Conservation (phyloP, 2,888 invertebrate genomes). For the Hipparchia semele region DNA sequence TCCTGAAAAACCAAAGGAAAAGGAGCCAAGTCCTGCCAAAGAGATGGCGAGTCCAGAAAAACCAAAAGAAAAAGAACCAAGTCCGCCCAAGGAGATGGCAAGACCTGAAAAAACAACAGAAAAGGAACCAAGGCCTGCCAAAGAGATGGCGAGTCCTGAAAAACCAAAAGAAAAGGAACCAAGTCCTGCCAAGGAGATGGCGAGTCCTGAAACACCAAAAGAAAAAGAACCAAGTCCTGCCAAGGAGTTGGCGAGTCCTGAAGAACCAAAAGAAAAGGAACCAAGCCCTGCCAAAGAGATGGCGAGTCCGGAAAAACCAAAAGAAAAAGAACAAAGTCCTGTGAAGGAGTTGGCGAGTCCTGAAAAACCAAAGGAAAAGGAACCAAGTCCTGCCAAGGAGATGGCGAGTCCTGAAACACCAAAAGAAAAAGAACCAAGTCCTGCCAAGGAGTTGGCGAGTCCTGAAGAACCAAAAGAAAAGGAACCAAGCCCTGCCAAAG, state of each 20-base stretch:
- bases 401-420: no score
- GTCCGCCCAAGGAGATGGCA: background rate
- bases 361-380: background rate
- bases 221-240: no score
- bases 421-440: constrained; percentile 20
- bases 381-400: background rate
- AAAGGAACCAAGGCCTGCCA: constrained; percentile 5
- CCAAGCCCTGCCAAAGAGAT: no score
- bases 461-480: no score
- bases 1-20: constrained; percentile 19
- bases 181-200: no score
- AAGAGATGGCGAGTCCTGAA: no score
- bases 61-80: background rate
- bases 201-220: no score
- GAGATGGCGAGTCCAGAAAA: constrained; percentile 20
- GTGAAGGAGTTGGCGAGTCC: constrained; percentile 23
- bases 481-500: no score
- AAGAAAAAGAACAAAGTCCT: constrained; percentile 34
- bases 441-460: background rate
- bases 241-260: no score
- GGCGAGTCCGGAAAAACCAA: background rate
- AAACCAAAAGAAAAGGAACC: no score
- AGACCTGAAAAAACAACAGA: background rate
- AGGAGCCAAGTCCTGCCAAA: constrained; percentile 30
- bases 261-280: no score